Base-by-base conservation (phyloP, 2,888 invertebrate species). In the Drosophila formosana region DNA sequence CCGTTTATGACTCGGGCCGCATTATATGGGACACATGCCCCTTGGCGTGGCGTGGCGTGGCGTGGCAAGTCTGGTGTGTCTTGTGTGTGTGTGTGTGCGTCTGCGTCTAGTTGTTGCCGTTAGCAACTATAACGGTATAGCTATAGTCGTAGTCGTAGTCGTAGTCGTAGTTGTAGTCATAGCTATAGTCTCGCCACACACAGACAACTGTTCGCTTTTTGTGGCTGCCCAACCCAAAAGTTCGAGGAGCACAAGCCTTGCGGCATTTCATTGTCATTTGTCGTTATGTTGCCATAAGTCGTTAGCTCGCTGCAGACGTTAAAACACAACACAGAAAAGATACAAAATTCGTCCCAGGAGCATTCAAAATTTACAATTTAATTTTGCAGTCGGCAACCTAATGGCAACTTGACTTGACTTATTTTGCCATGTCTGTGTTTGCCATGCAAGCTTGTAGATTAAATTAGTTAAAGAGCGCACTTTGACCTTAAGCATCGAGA, bases 301-400 rank as follows among this genome's bases (percentile, higher is more conserved):
- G 74, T 77, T 77, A 87, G 75, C 62, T 69, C 65, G 68, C 72
- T 68, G 70, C 85, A 84, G 76, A 82, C 79, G 49, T 55, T 67
- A 66, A 78, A 74, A 60, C 71, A 78, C 73, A 74, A 60, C 71
- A 78, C 73, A 77, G 82, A 77, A 87, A 85, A 85, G 82, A 82
- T 75, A 60, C 58, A 78, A 87, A 84, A 84, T 84, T 85, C 72
- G 77, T 84, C 84, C 88, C 88, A 80, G 67, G 88, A 87, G 84
- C 80, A 66, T 85, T 80, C 67, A 72, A 72, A 88, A 84, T 88
- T 88, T 88, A 88, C 84, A 84, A 84, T 88, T 88, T 88, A 71
- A 88, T 88, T 82, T 81, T 75, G 74, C 77, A 88, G 78, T 85
- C 85, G 85, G 30, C 8, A 26, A 23, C 45, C 32, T 71, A 72